Evolutionary conservation across 2,113 vertebrate genomes (phyloP).

Genomic region (Uria lomvia): DNA sequence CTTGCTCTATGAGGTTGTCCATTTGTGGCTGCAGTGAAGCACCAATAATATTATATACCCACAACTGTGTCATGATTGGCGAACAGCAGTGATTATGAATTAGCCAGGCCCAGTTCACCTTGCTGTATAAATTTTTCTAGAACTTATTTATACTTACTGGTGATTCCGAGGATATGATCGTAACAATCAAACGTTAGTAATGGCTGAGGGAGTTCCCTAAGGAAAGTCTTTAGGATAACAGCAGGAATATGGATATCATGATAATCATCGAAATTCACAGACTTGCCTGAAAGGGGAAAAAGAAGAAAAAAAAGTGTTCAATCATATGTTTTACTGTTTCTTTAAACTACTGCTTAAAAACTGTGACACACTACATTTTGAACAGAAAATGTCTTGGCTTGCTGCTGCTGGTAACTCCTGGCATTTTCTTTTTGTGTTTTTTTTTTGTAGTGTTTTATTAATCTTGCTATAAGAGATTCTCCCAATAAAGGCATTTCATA

Average conservation of each 20-base stretch:
- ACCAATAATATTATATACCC: background rate
- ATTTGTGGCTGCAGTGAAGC: background rate
- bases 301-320: background rate
- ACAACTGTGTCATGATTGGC: background rate
- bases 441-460: background rate
- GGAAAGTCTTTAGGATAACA: conserved; percentile 85
- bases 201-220: conserved; percentile 85
- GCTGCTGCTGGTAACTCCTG: background rate
- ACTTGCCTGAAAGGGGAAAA: conserved; percentile 75
- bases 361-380: background rate
- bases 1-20: background rate
- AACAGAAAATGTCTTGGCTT: background rate
- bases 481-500: background rate
- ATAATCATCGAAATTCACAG: conserved; percentile 78
- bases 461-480: background rate
- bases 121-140: background rate
- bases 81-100: background rate
- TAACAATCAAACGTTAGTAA: conserved; percentile 82
- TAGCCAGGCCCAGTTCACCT: background rate
- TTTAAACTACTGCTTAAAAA: background rate
- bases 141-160: conserved; percentile 68
- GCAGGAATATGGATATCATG: conserved; percentile 79
- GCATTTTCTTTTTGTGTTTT: background rate
- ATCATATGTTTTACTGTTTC: background rate
- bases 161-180: conserved; percentile 73